Evolutionary conservation across 2,113 vertebrate species (phyloP).

Genomic region (Microcebus lehilahytsara): DNA sequence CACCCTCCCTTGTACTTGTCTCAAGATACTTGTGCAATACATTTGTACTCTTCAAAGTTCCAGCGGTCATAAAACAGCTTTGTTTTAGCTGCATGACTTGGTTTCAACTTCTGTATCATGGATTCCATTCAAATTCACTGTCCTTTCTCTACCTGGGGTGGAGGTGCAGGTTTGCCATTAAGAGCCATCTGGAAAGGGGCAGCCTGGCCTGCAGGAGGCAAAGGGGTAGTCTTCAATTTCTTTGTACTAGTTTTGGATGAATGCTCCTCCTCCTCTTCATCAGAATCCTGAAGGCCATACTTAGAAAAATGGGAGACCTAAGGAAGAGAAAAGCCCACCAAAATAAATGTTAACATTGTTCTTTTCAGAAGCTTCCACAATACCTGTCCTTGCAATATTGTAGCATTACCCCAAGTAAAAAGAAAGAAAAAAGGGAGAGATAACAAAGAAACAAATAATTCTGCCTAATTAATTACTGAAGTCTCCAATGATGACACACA

Average conservation of each 20-base stretch:
- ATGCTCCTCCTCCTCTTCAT: slow-evolving; percentile 93
- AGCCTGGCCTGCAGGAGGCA: slow-evolving; percentile 80
- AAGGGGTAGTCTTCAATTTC: slow-evolving; percentile 90
- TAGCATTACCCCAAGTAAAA: background rate
- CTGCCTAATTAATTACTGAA: background rate
- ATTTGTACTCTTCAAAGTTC: slow-evolving; percentile 68
- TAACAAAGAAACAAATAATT: slow-evolving; percentile 2
- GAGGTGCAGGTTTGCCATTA: slow-evolving; percentile 83
- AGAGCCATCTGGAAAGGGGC: slow-evolving; percentile 86
- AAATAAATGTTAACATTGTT: slow-evolving; percentile 19
- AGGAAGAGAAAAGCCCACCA: background rate
- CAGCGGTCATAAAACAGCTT: slow-evolving; percentile 63
- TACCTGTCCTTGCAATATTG: background rate
- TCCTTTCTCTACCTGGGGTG: slow-evolving; percentile 90
- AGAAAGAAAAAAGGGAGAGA: background rate
- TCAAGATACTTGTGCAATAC: slow-evolving; percentile 19
- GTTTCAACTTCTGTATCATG: slow-evolving; percentile 67
- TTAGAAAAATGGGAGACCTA: slow-evolving; percentile 98
- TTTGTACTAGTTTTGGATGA: slow-evolving; percentile 88
- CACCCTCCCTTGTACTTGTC: slow-evolving; percentile 32
- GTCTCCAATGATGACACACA: background rate
- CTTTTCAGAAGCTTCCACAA: background rate
- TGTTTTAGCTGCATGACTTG: slow-evolving; percentile 67
- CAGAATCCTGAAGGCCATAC: slow-evolving; percentile 95
- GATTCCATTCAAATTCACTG: slow-evolving; percentile 70